Evolutionary conservation across 2,113 vertebrate species (phyloP).

Genomic region (Podilymbus podiceps): DNA sequence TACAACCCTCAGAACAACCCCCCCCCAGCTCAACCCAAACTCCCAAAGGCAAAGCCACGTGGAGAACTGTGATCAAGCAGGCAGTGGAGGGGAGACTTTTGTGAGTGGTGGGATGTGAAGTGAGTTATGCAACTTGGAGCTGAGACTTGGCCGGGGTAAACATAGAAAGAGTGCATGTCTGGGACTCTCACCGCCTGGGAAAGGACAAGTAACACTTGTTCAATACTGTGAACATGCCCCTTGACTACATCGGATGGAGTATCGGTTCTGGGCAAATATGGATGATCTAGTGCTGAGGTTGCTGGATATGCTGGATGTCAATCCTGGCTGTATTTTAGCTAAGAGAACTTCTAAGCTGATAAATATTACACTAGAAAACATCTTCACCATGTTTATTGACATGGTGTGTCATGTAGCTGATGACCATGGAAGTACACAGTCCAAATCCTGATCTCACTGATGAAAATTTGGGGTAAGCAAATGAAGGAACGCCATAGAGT

Average conservation of each 20-base stretch:
- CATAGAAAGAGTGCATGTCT: background rate
- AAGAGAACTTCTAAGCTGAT: background rate
- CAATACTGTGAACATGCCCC: background rate
- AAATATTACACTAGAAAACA: background rate
- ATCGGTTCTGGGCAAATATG: background rate
- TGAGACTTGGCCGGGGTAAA: background rate
- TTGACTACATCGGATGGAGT: background rate
- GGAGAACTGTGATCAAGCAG: background rate
- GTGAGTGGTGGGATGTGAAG: background rate
- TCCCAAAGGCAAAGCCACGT: background rate
- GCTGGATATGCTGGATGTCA: background rate
- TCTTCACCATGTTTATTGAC: background rate
- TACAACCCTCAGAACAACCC: conserved; percentile 3
- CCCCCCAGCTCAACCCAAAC: background rate
- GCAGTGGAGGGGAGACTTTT: background rate
- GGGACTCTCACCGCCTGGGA: background rate
- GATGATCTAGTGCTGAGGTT: background rate
- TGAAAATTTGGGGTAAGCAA: conserved; percentile 20
- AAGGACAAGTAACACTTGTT: background rate
- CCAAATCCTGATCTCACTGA: conserved; percentile 36
- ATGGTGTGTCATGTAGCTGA: background rate
- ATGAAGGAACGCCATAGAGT: background rate
- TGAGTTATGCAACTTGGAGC: conserved; percentile 2
- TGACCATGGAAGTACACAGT: background rate
- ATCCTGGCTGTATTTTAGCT: background rate